phyloP scores from a whole-genome alignment of 2,888 invertebrate species.

The Ophonus ardosiacus region DNA sequence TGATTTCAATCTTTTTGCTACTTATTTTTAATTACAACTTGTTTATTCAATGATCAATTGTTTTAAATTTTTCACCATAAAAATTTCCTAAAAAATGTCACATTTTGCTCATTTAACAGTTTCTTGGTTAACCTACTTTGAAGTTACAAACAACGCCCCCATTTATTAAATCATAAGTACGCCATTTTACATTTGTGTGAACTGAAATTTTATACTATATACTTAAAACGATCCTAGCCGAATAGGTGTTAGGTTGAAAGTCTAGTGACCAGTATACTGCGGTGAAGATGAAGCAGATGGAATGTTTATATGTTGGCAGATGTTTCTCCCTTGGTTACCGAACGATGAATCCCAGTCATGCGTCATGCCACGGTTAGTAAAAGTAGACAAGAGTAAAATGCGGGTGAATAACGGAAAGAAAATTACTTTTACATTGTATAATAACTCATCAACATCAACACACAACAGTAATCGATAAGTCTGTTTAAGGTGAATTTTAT shows the following conservation, averaged over 20 bases:
- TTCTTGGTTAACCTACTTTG: too few relatives aligned
- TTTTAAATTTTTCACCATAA: too few relatives aligned
- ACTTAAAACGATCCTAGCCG: neutral
- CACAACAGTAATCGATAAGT: neutral
- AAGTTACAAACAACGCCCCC: too few relatives aligned
- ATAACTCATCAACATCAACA: too few relatives aligned
- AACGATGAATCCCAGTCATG: neutral
- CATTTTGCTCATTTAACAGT: too few relatives aligned
- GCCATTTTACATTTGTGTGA: too few relatives aligned
- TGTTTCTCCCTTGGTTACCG: slow-evolving; percentile 21
- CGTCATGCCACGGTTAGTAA: neutral
- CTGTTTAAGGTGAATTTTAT: too few relatives aligned
- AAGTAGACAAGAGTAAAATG: neutral
- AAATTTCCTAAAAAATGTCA: too few relatives aligned
- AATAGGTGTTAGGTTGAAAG: neutral
- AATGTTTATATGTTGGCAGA: slow-evolving; percentile 28
- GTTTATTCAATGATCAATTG: too few relatives aligned
- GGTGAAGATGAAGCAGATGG: slow-evolving; percentile 5
- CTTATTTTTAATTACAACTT: too few relatives aligned
- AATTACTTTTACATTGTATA: neutral
- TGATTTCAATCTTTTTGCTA: too few relatives aligned
- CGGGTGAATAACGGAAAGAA: neutral
- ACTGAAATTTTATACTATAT: neutral
- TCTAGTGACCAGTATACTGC: slow-evolving; percentile 5
- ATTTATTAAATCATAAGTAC: too few relatives aligned